Evolutionary conservation across 1,140 invertebrate species (phyloP), one percentile per base, ranked within the genome.

Genomic region (Drosophila sturtevanti): DNA sequence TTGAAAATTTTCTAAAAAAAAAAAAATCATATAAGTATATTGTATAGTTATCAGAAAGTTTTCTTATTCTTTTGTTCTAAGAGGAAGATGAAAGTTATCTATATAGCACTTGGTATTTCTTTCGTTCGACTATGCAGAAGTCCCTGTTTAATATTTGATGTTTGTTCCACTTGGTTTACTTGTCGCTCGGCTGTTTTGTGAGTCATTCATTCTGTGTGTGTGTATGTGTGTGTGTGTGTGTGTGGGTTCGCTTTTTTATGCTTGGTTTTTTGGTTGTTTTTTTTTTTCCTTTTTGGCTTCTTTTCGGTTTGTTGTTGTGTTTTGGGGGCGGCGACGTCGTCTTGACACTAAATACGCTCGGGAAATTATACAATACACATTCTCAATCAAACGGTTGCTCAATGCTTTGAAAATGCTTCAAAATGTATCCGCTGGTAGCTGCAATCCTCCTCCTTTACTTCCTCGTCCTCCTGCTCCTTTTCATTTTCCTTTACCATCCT

Each of bases 311-410:
- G 21, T 73, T 79, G 62, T 27, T 59, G 37, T 35, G 72, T 82
- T 72, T 76, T 68, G 52, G 27, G n/a, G 22, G 52, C 52, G 27
- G 9, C n/a, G 54, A 3, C 27, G 27, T 31, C 72, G 72, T 79
- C 79, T 72, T 82, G 84, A 68, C 84, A 82, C 84, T 87, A 89
- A 87, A 89, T 87, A 87, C 84, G 84, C 76, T 87, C 79, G 84
- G 84, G 84, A 87, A 87, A 89, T 89, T 89, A 82, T 77, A 87
- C 84, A 87, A 87, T 87, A 84, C 76, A 84, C 76, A 84, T 82
- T 89, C 80, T 84, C 79, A 87, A 89, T 89, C 84, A 87, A 89
- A 87, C 77, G 81, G 64, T 75, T 73, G 76, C 79, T 80, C 84
- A 87, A 89, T 89, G 79, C 80, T 71, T 77, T 59, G 66, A 85